Percentiles rank a stretch among this genome's conserved stretches.
These are phyloP conservation scores for Tricholauxania praeusta DNA, from an alignment of 2,888 invertebrate species.

Conservation along the genomic window DNA sequence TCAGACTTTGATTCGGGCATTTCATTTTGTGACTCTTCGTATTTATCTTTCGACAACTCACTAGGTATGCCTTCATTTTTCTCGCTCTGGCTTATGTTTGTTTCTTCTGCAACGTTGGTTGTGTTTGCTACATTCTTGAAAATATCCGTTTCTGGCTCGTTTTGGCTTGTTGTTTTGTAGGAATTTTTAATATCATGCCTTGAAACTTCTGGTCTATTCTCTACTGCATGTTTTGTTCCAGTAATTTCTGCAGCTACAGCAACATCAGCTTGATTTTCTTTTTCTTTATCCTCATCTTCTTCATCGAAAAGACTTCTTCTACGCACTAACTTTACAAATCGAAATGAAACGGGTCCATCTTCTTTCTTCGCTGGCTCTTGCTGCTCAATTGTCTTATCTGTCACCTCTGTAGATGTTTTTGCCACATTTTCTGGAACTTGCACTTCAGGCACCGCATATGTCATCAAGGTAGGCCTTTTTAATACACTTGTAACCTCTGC, in stretches of 20 bases:
- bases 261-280: conserved; percentile 23
- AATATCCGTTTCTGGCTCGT: no score
- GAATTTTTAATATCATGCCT: no score
- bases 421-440: background rate
- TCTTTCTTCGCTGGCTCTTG: conserved; percentile 37
- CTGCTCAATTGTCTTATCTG: background rate
- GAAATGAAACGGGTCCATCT: conserved; percentile 57
- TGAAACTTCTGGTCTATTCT: no score
- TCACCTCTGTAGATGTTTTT: background rate
- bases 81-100: no score
- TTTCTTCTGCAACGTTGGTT: no score
- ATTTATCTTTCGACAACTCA: no score
- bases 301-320: conserved; percentile 61
- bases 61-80: no score
- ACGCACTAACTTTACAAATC: conserved; percentile 63
- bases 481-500: background rate
- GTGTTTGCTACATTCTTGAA: no score
- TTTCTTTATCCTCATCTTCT: conserved; percentile 53
- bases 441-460: background rate
- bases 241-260: conserved; percentile 16
- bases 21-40: conserved; percentile 43
- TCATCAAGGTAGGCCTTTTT: background rate
- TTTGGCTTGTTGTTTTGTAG: no score
- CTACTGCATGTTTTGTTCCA: no score
- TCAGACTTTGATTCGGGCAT: conserved; percentile 37